phyloP scores from a whole-genome alignment of 2,797 vertebrate species.

The Leptoclinus maculatus region DNA sequence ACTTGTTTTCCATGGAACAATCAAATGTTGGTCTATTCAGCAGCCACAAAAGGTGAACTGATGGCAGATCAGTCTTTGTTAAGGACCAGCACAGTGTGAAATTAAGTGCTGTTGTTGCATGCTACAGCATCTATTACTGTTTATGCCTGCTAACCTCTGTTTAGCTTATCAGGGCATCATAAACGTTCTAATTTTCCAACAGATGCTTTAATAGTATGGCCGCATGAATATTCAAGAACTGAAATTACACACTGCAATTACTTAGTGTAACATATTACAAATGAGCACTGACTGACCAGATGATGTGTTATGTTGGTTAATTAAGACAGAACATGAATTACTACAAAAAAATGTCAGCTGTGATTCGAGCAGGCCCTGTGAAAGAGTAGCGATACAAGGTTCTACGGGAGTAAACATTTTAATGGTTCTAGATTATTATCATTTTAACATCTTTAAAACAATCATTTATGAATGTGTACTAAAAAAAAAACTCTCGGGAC shows the following conservation, averaged over 20 bases:
- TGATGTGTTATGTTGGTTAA: constrained; percentile 1
- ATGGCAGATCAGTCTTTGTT: constrained; percentile 74
- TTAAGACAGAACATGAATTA: neutral
- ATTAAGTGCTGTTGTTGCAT: constrained; percentile 68
- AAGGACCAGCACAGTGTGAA: constrained; percentile 75
- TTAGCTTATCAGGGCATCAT: constrained; percentile 64
- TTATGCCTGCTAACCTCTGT: constrained; percentile 59
- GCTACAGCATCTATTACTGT: constrained; percentile 58
- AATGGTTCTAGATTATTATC: neutral
- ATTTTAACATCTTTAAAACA: neutral
- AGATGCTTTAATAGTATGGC: constrained; percentile 48
- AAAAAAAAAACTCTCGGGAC: neutral
- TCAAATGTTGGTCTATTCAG: constrained; percentile 59
- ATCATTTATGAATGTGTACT: neutral
- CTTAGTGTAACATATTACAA: constrained; percentile 19
- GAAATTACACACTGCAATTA: constrained; percentile 29
- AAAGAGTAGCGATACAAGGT: neutral
- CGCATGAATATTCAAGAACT: constrained; percentile 54
- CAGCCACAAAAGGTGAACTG: constrained; percentile 59
- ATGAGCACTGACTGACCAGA: constrained; percentile 21
- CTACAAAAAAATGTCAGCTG: constrained; percentile 2
- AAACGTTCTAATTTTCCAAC: constrained; percentile 40
- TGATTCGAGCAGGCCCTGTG: neutral
- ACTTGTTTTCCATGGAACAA: constrained; percentile 51
- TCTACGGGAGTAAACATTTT: neutral